A percentile compares a stretch with the other conserved stretches of the same genome.
Conservation (phyloP, 2,113 vertebrate genomes). For the Oncorhynchus keta region DNA sequence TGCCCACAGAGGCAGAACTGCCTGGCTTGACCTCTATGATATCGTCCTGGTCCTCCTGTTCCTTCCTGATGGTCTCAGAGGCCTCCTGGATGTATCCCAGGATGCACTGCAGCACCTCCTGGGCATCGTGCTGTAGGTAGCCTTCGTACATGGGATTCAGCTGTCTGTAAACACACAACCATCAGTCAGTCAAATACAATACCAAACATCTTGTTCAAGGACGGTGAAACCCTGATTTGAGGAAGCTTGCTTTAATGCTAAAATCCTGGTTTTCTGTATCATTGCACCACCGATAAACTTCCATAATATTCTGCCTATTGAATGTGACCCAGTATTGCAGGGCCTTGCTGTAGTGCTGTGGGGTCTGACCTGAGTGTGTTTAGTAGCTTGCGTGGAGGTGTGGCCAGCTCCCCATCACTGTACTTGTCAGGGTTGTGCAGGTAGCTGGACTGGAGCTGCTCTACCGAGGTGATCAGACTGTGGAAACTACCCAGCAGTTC, state of each 20-base stretch:
- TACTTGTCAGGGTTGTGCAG: slow-evolving; percentile 88
- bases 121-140: slow-evolving; percentile 95
- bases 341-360: no score
- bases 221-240: no score
- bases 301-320: neutral
- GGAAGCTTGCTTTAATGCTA: no score
- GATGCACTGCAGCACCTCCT: slow-evolving; percentile 96
- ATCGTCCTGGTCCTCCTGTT: slow-evolving; percentile 60
- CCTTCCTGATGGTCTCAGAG: slow-evolving; percentile 88
- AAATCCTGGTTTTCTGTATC: no score
- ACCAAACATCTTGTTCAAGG: no score
- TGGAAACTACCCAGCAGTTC: slow-evolving; percentile 90
- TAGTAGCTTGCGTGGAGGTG: slow-evolving; percentile 87
- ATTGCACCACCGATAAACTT: no score
- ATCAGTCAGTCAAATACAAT: neutral
- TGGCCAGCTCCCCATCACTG: slow-evolving; percentile 85
- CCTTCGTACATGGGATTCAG: slow-evolving; percentile 99
- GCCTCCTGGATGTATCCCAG: slow-evolving; percentile 94
- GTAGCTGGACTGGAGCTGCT: slow-evolving; percentile 92
- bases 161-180: slow-evolving; percentile 72
- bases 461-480: slow-evolving; percentile 87
- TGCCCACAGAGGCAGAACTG: neutral
- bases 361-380: slow-evolving; percentile 86
- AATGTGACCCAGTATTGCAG: neutral
- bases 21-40: slow-evolving; percentile 5